Percentiles rank a stretch among this genome's conserved stretches.
phyloP scores from a whole-genome alignment of 1,140 invertebrate genomes.

The Caenorhabditis tropicalis region DNA sequence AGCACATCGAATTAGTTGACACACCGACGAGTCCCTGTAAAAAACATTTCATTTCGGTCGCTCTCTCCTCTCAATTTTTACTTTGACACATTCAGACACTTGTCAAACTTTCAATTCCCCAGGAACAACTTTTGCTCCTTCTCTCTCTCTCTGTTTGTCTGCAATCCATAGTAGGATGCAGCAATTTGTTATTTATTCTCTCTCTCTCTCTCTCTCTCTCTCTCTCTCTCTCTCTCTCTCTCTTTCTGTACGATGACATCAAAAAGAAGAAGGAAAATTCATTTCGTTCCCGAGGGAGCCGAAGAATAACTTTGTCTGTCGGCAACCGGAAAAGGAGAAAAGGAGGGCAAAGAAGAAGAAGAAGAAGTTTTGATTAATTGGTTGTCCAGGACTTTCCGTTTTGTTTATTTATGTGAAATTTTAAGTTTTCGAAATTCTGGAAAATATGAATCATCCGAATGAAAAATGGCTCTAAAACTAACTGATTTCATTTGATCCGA shows the following conservation, averaged over 20 bases:
- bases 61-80: neutral
- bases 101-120: conserved; percentile 41
- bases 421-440: too few relatives aligned
- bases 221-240: too few relatives aligned
- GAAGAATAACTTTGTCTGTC: neutral
- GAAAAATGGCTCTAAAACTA: neutral
- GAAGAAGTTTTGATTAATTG: conserved; percentile 23
- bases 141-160: neutral
- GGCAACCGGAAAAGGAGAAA: neutral
- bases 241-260: conserved; percentile 29
- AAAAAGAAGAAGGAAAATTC: conserved; percentile 19
- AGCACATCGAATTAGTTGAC: conserved; percentile 35
- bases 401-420: too few relatives aligned
- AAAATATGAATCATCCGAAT: too few relatives aligned
- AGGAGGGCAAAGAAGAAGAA: neutral
- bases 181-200: conserved; percentile 33
- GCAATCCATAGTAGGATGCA: neutral
- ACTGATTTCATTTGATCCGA: neutral
- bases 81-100: conserved; percentile 31
- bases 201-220: too few relatives aligned
- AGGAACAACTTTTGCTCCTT: neutral
- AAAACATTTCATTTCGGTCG: neutral
- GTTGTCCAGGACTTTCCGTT: neutral
- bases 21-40: conserved; percentile 51
- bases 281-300: conserved; percentile 34